phyloP scores from a whole-genome alignment of 92 coral and sea anemone genomes.

The Zoanthus sansibaricus region DNA sequence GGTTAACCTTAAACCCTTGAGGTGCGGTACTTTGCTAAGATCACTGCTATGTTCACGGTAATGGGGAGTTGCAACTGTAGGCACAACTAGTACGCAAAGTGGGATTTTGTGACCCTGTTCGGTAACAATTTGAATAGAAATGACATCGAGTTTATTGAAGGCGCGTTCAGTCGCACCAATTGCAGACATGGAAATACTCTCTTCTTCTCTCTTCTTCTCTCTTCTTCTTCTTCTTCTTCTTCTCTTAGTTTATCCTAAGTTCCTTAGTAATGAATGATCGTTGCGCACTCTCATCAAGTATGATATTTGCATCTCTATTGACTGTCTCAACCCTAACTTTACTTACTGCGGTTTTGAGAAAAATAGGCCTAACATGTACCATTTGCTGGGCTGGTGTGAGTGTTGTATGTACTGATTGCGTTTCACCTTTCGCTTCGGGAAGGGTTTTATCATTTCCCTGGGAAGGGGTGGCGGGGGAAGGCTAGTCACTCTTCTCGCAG shows the following conservation, averaged over 20 bases:
- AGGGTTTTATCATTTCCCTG: too few relatives aligned
- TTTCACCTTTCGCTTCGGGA: too few relatives aligned
- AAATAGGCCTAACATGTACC: too few relatives aligned
- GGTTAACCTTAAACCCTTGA: neutral
- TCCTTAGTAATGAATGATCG: neutral
- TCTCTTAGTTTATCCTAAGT: slow-evolving; percentile 57
- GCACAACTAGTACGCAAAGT: slow-evolving; percentile 50
- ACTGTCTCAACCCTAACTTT: slow-evolving; percentile 26
- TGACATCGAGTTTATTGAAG: slow-evolving; percentile 30
- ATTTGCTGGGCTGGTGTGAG: too few relatives aligned
- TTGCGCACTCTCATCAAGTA: neutral
- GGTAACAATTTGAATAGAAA: slow-evolving; percentile 43
- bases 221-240: too few relatives aligned
- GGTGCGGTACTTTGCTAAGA: slow-evolving; percentile 49
- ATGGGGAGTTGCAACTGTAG: slow-evolving; percentile 58
- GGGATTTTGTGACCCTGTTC: slow-evolving; percentile 61
- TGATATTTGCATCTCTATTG: slow-evolving; percentile 44
- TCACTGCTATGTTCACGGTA: slow-evolving; percentile 17
- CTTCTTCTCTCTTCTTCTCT: too few relatives aligned
- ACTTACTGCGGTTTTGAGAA: slow-evolving; percentile 64
- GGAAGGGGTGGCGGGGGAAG: too few relatives aligned
- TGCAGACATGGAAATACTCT: slow-evolving; percentile 49
- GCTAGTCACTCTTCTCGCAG: too few relatives aligned
- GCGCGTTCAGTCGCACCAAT: slow-evolving; percentile 59
- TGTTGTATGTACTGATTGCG: too few relatives aligned